phyloP scores from a whole-genome alignment of 2,888 invertebrate genomes.

The Clunio marinus region DNA sequence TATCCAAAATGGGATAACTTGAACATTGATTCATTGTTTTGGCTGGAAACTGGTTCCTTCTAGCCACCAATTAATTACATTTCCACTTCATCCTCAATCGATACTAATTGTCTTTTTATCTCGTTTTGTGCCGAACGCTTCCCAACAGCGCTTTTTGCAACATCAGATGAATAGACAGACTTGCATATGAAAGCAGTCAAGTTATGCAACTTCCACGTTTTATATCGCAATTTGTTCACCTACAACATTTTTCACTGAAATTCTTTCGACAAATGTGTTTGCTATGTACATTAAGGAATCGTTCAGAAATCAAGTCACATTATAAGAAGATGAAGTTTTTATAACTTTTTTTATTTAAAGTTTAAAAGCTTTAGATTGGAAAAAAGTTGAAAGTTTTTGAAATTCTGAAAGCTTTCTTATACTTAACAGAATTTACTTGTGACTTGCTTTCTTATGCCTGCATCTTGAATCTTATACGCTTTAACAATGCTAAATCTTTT shows the following conservation, averaged over 20 bases:
- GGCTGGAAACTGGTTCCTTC: slow-evolving; percentile 13
- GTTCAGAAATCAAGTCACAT: no score
- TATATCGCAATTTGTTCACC: neutral
- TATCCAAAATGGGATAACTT: neutral
- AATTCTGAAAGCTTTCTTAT: no score
- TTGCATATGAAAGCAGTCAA: neutral
- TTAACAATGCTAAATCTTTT: neutral
- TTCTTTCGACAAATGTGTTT: no score
- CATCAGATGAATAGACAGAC: neutral
- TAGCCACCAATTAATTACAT: slow-evolving; percentile 9
- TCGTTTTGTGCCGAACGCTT: neutral
- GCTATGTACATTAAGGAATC: no score
- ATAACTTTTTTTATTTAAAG: no score
- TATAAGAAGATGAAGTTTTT: no score
- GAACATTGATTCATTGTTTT: slow-evolving; percentile 1
- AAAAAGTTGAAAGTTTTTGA: no score
- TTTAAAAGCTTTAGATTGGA: no score
- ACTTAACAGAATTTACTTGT: no score
- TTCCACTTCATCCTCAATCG: neutral
- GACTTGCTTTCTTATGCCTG: no score
- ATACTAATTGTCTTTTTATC: slow-evolving; percentile 19
- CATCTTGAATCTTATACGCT: no score
- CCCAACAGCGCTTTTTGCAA: neutral
- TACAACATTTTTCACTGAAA: neutral
- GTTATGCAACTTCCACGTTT: neutral